Conservation (phyloP, 1,140 invertebrate genomes). For the Bradysia coprophila region DNA sequence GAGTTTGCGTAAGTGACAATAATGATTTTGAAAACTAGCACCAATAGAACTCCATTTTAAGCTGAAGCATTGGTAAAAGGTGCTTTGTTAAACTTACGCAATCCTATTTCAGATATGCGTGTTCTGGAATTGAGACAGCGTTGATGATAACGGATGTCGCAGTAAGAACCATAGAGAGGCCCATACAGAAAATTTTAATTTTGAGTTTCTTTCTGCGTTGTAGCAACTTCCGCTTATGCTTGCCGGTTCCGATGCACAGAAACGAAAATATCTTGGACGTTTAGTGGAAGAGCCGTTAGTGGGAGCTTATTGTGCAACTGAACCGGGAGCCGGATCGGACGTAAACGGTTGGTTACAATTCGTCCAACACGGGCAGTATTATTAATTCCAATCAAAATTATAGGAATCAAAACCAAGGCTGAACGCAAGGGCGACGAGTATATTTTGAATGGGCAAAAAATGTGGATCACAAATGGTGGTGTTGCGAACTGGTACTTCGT, state of each 20-base stretch:
- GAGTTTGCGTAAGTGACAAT: too few relatives aligned
- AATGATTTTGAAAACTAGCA: too few relatives aligned
- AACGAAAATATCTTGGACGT: constrained; percentile 79
- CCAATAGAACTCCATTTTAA: too few relatives aligned
- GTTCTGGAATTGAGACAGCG: constrained; percentile 84
- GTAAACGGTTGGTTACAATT: too few relatives aligned
- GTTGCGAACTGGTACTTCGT: constrained; percentile 97
- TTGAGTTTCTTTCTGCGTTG: constrained; percentile 8
- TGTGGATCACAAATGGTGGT: constrained; percentile 99
- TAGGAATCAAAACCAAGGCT: constrained; percentile 73
- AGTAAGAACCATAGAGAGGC: constrained; percentile 34
- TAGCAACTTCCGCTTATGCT: constrained; percentile 72
- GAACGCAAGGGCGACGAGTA: constrained; percentile 91
- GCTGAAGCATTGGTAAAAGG: too few relatives aligned
- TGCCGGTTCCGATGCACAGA: constrained; percentile 63
- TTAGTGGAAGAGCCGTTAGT: constrained; percentile 67
- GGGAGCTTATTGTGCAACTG: constrained; percentile 86
- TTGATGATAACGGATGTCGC: constrained; percentile 78
- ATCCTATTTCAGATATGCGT: too few relatives aligned
- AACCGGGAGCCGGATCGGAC: constrained; percentile 85
- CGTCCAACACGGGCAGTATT: too few relatives aligned
- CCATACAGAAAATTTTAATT: neutral
- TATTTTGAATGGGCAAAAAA: constrained; percentile 91
- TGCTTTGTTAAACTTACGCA: too few relatives aligned
- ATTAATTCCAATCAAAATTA: constrained; percentile 90